These are phyloP conservation scores for Sphaerophoria taeniata DNA, from an alignment of 2,888 invertebrate species.

Conservation along the genomic window DNA sequence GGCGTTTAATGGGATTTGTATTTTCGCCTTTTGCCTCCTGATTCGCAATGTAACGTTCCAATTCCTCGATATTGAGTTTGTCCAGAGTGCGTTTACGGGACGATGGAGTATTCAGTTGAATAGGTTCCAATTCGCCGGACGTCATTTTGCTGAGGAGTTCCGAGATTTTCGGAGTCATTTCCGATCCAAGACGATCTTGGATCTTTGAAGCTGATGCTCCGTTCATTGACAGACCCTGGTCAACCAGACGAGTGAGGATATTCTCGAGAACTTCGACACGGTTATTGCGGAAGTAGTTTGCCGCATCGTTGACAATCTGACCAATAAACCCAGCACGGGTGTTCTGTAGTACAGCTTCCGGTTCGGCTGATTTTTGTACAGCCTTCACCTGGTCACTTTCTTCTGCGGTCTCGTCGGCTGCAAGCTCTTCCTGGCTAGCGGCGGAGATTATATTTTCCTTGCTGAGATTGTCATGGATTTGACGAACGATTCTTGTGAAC, in stretches of 20 bases:
- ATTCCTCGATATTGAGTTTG: slow-evolving; percentile 83
- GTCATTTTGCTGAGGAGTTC: slow-evolving; percentile 86
- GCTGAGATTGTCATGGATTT: slow-evolving; percentile 83
- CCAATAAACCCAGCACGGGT: slow-evolving; percentile 84
- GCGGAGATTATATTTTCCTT: slow-evolving; percentile 76
- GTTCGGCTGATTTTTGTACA: slow-evolving; percentile 75
- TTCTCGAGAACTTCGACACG: slow-evolving; percentile 83
- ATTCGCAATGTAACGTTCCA: slow-evolving; percentile 85
- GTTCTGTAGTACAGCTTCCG: slow-evolving; percentile 78
- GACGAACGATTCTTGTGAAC: slow-evolving; percentile 86
- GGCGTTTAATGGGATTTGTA: slow-evolving; percentile 85
- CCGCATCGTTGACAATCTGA: slow-evolving; percentile 84
- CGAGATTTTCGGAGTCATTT: slow-evolving; percentile 87
- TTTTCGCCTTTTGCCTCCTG: slow-evolving; percentile 85
- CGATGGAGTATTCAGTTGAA: slow-evolving; percentile 80
- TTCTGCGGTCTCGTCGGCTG: slow-evolving; percentile 78
- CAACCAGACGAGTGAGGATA: slow-evolving; percentile 85
- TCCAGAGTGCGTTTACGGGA: slow-evolving; percentile 79
- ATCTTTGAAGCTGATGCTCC: slow-evolving; percentile 86
- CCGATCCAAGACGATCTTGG: slow-evolving; percentile 86
- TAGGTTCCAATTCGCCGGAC: slow-evolving; percentile 86
- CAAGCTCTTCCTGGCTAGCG: slow-evolving; percentile 80
- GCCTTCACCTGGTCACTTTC: slow-evolving; percentile 76
- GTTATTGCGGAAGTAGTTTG: slow-evolving; percentile 82
- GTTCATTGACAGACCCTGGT: slow-evolving; percentile 87